These are phyloP conservation scores for Phengaris arion DNA, from an alignment of 2,888 invertebrate species.

Conservation along the genomic window DNA sequence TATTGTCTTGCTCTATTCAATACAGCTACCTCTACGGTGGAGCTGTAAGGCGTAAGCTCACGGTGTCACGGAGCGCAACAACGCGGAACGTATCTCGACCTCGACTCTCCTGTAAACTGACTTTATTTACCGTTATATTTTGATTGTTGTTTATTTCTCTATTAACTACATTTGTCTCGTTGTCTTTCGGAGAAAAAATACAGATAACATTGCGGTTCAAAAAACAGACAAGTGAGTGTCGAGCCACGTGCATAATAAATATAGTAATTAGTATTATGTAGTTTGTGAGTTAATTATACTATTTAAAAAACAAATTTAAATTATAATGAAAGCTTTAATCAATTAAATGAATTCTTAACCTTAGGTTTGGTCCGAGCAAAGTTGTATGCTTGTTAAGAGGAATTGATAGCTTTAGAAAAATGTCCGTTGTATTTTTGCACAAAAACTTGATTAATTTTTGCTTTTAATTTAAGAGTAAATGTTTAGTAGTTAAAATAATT, in stretches of 20 bases:
- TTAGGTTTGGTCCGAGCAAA: background rate
- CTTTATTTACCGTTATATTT: slow-evolving; percentile 5
- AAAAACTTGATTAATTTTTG: background rate
- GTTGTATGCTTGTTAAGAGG: background rate
- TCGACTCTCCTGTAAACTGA: background rate
- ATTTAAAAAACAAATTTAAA: too few species aligned
- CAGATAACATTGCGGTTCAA: background rate
- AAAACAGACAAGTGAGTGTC: background rate
- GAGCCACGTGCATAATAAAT: background rate
- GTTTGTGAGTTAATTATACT: too few species aligned
- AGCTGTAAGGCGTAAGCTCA: background rate
- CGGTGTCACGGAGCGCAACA: background rate
- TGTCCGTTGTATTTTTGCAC: background rate
- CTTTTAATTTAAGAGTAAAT: background rate
- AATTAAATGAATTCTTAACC: background rate
- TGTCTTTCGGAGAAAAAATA: too few species aligned
- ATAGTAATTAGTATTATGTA: background rate
- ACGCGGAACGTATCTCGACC: background rate
- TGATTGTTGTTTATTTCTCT: background rate
- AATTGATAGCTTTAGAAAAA: background rate
- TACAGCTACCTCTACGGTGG: background rate
- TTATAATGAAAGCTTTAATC: background rate
- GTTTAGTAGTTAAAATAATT: background rate
- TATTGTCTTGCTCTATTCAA: too few species aligned
- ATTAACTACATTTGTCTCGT: too few species aligned